Conservation (phyloP, 2,113 vertebrate species). For the Gadus chalcogrammus region DNA sequence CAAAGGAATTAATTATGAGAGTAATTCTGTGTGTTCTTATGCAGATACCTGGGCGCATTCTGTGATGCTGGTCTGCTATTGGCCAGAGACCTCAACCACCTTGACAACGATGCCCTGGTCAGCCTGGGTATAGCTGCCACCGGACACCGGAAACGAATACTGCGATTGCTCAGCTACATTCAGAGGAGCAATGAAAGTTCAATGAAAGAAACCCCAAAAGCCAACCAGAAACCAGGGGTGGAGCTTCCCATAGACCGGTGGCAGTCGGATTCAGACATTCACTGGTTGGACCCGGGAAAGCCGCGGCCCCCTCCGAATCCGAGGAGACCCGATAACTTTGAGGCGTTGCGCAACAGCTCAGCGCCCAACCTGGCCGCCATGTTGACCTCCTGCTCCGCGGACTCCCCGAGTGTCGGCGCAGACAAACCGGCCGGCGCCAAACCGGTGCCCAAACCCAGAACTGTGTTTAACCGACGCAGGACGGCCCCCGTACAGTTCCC, state of each 20-base stretch:
- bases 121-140: slow-evolving; percentile 87
- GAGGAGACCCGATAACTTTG: slow-evolving; percentile 20
- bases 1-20: too few relatives aligned
- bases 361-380: slow-evolving; percentile 49
- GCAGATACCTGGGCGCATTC: slow-evolving; percentile 82
- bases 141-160: slow-evolving; percentile 92
- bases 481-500: slow-evolving; percentile 34
- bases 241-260: slow-evolving; percentile 47
- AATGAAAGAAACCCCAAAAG: slow-evolving; percentile 19
- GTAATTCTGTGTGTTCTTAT: not conserved
- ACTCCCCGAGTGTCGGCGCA: not conserved
- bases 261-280: slow-evolving; percentile 52
- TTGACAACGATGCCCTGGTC: slow-evolving; percentile 78
- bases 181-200: slow-evolving; percentile 32
- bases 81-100: slow-evolving; percentile 72
- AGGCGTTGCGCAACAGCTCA: slow-evolving; percentile 50
- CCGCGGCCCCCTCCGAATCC: not conserved
- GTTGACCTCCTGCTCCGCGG: slow-evolving; percentile 33
- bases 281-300: slow-evolving; percentile 17
- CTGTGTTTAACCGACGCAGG: slow-evolving; percentile 80
- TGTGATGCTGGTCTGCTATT: slow-evolving; percentile 76
- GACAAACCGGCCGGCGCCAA: slow-evolving; percentile 47
- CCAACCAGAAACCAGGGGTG: slow-evolving; percentile 30
- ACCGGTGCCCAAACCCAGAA: slow-evolving; percentile 91
- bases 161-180: slow-evolving; percentile 75